Evolutionary conservation across 2,888 invertebrate species (phyloP), one percentile per base, ranked within the genome.

Genomic region (Physocephala rufipes): DNA sequence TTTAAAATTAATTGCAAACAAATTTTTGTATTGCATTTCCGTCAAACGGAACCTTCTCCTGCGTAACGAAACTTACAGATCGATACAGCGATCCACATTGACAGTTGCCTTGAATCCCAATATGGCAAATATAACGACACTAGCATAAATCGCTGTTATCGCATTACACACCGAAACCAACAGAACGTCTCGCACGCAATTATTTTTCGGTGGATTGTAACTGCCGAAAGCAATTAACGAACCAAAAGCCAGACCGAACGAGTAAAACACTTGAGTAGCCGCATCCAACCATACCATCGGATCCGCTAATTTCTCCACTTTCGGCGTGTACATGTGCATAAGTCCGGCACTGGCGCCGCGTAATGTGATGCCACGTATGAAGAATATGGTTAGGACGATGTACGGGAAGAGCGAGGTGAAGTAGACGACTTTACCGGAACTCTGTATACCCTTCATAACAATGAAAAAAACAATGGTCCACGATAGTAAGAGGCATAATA

Each of bases 321-420:
- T 95, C 15, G 96, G 96, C 73, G 93, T 95, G 82, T 95, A 94
- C 96, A 96, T 95, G 84, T 96, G 95, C 74, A 90, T 89, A 72
- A 96, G 88, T 24, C 96, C 96, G 66, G 92, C 94, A 74, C 92
- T 89, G 7, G 96, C 95, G 21, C 96, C 96, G 68, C 93, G 91
- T 76, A 97, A 86, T 15, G 95, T 95, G 77, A 97, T 91, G 61
- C 96, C 96, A 70, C 96, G 89, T 76, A 96, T 89, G 88, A 97
- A 96, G 90, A 97, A 97, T 82, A 97, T 96, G 45, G 96, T 95
- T 78, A 97, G 90, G 76, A 97, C 97, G 73, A 93, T 87, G 87
- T 97, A 97, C 1, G 97, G 97, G 86, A 97, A 97, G 82, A 97
- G 90, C 1, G 97, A 97, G 15, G 97, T 97, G 87, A 97, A 95